Evolutionary conservation across 2,888 invertebrate species (phyloP).

Genomic region (Glyphotaelius pellucidus): DNA sequence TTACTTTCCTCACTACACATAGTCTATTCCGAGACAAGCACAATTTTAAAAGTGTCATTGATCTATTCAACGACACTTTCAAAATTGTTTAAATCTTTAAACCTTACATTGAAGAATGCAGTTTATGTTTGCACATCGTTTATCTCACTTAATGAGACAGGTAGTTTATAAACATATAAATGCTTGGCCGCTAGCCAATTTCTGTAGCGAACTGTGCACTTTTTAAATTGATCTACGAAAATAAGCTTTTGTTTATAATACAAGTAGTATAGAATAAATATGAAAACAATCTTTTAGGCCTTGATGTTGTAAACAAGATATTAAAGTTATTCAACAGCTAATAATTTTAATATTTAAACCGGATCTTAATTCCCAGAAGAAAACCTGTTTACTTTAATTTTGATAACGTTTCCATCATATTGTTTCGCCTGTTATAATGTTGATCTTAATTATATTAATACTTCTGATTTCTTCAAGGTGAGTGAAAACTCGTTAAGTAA

Average conservation of each 20-base stretch:
- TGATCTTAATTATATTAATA: not conserved
- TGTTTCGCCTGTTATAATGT: not conserved
- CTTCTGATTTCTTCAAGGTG: not conserved
- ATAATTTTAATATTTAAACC: not conserved
- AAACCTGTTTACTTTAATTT: no score
- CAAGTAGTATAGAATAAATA: not conserved
- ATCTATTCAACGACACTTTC: not conserved
- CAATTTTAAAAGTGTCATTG: no score
- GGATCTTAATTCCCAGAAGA: not conserved
- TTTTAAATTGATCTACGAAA: not conserved
- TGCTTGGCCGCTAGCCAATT: not conserved
- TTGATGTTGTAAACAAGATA: not conserved
- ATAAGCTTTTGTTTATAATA: not conserved
- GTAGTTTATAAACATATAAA: not conserved
- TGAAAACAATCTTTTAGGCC: not conserved
- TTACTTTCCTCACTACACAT: no score
- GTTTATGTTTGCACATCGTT: not conserved
- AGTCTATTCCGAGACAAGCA: no score
- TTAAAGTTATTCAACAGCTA: not conserved
- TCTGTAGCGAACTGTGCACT: not conserved
- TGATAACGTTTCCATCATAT: not conserved
- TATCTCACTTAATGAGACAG: not conserved
- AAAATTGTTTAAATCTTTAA: not conserved
- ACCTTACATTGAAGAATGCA: not conserved
- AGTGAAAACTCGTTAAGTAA: not conserved